phyloP scores from a whole-genome alignment of 1,140 invertebrate species.

The Melanaphis sacchari region DNA sequence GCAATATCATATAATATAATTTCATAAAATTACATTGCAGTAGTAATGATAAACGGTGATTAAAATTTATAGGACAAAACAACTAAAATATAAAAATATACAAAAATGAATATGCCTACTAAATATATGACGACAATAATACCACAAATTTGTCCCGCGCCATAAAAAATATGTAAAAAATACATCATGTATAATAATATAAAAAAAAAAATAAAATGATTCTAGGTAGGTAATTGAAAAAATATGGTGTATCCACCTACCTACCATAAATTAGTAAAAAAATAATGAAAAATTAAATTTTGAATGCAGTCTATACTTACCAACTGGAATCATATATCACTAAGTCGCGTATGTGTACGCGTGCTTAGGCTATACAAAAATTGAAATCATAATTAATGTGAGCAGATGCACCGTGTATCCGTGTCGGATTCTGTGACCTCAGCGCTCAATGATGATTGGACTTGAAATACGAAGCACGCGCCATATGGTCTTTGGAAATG shows the following conservation, averaged over 20 bases:
- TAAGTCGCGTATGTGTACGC: background rate
- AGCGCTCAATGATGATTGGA: background rate
- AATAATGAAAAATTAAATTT: background rate
- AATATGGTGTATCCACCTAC: background rate
- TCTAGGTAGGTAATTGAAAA: background rate
- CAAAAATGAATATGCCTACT: background rate
- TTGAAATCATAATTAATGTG: conserved; percentile 48
- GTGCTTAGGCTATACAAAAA: background rate
- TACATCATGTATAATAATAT: background rate
- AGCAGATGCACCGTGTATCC: conserved; percentile 37
- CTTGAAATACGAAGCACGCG: conserved; percentile 44
- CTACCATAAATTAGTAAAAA: background rate
- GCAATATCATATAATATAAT: too few species aligned
- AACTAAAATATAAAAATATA: background rate
- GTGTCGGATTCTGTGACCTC: conserved; percentile 41
- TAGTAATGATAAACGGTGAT: background rate
- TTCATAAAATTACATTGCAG: too few species aligned
- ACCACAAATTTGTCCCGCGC: background rate
- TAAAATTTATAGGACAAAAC: background rate
- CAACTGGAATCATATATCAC: conserved; percentile 12
- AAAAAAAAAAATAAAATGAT: background rate
- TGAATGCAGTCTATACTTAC: background rate
- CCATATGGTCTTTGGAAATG: conserved; percentile 35
- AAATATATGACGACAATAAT: background rate
- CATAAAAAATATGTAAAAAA: background rate